These are phyloP conservation scores for Nannoperca australis DNA, from an alignment of 2,797 vertebrate species.

Conservation along the genomic window DNA sequence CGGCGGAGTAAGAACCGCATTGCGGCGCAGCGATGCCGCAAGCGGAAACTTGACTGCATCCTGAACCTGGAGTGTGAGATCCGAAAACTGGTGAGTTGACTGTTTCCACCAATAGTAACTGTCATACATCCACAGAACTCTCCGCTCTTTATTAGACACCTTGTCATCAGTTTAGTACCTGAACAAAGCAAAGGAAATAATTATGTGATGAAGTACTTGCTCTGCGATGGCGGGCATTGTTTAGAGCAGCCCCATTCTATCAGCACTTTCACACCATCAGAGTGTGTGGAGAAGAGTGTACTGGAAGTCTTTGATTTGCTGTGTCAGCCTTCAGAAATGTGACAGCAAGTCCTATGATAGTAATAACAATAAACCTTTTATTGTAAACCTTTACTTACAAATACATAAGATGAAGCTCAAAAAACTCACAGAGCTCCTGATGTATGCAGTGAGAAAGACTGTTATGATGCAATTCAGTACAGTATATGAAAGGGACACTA, in stretches of 20 bases:
- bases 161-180: not conserved
- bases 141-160: not conserved
- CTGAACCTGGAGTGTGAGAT: conserved; percentile 99
- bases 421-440: not conserved
- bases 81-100: conserved; percentile 92
- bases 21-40: conserved; percentile 97
- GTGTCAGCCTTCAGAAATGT: not conserved
- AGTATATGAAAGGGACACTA: no score
- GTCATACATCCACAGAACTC: not conserved
- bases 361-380: not conserved
- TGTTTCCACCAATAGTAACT: not conserved
- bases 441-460: not conserved
- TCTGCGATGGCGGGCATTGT: not conserved
- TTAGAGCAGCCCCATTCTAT: not conserved
- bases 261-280: not conserved
- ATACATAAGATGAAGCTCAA: not conserved
- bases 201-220: not conserved
- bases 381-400: not conserved
- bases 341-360: not conserved
- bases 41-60: conserved; percentile 99
- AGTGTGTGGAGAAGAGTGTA: not conserved
- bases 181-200: not conserved
- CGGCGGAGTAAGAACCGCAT: conserved; percentile 98
- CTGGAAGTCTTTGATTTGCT: not conserved
- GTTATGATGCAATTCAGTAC: no score